Conservation (phyloP, 2,888 invertebrate species). For the Cataglyphis albicans region DNA sequence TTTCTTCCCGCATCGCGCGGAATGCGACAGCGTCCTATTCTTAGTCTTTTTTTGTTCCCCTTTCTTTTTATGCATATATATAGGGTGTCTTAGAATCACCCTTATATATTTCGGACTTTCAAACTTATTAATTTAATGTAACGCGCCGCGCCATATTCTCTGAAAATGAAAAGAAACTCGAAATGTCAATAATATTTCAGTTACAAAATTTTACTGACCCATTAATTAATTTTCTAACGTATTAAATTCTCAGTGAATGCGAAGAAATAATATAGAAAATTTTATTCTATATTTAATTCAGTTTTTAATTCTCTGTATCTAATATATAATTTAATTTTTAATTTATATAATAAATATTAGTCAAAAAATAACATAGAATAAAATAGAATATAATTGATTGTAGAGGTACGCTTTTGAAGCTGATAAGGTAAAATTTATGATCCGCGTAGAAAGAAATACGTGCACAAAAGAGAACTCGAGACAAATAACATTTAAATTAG, state of each 20-base stretch:
- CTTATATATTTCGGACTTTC: neutral
- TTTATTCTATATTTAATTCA: neutral
- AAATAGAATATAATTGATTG: neutral
- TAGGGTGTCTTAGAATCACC: neutral
- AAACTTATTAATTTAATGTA: neutral
- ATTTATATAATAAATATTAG: slow-evolving; percentile 1
- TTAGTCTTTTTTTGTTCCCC: neutral
- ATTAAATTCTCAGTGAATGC: neutral
- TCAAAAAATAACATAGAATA: neutral
- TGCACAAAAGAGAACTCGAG: neutral
- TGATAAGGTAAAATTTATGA: neutral
- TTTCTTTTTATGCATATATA: neutral
- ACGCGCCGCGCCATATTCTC: neutral
- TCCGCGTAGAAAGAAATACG: neutral
- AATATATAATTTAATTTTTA: neutral
- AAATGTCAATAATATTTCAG: neutral
- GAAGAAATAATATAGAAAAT: neutral
- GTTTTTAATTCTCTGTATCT: neutral
- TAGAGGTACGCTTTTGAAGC: neutral
- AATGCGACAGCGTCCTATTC: slow-evolving; percentile 20
- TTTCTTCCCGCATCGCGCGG: slow-evolving; percentile 42
- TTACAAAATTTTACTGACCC: neutral
- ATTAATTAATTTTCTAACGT: neutral
- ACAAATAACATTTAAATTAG: neutral
- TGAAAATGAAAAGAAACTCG: neutral